Evolutionary conservation across 1,140 invertebrate species (phyloP).

Genomic region (Orius insidiosus): DNA sequence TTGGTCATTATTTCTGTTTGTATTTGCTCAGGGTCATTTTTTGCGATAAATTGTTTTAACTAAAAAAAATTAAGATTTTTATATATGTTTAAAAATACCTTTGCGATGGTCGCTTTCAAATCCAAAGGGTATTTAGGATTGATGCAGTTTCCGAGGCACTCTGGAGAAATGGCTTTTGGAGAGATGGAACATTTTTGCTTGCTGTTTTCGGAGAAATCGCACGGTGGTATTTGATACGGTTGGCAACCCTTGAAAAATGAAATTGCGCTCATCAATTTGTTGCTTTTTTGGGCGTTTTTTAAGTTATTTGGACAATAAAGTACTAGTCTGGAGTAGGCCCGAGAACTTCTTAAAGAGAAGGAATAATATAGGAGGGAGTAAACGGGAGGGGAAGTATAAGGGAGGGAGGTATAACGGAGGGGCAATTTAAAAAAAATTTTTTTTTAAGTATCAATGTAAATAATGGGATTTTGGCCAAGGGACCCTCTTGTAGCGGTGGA

Average conservation of each 20-base stretch:
- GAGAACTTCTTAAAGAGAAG: too few species aligned
- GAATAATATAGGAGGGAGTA: too few species aligned
- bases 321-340: too few species aligned
- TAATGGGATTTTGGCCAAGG: too few species aligned
- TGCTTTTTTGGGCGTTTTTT: too few species aligned
- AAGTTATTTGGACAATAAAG: too few species aligned
- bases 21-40: not conserved
- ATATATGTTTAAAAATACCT: slow-evolving; percentile 9
- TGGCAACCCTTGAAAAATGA: slow-evolving; percentile 14
- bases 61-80: not conserved
- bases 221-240: slow-evolving; percentile 10
- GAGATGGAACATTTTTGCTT: not conserved
- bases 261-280: too few species aligned
- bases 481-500: too few species aligned
- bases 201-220: slow-evolving; percentile 3
- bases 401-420: too few species aligned
- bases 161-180: not conserved
- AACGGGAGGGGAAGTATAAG: too few species aligned
- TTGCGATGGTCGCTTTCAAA: slow-evolving; percentile 10
- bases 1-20: slow-evolving; percentile 16
- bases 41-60: slow-evolving; percentile 5
- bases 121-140: slow-evolving; percentile 7
- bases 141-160: slow-evolving; percentile 6
- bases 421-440: too few species aligned
- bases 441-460: too few species aligned